These are phyloP conservation scores for Eristalis intricaria DNA, from an alignment of 2,888 invertebrate genomes.

Conservation along the genomic window DNA sequence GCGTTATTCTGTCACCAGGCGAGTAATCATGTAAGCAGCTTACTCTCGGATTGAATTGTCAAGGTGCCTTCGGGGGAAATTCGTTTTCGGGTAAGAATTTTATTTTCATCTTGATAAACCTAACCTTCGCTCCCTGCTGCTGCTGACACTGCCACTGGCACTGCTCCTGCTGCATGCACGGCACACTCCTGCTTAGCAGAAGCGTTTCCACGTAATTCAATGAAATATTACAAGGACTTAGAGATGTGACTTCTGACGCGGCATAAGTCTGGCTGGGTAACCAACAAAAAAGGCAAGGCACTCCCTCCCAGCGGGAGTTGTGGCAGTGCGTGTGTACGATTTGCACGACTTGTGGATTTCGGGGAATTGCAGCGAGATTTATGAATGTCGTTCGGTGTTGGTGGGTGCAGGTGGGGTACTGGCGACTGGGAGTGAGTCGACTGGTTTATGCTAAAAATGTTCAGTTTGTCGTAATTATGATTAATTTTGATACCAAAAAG, in stretches of 20 bases:
- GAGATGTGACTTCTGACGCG: constrained; percentile 13
- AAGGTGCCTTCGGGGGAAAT: neutral
- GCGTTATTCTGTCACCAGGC: constrained; percentile 10
- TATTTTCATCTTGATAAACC: constrained; percentile 1
- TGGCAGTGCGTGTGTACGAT: constrained; percentile 14
- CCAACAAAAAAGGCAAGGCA: neutral
- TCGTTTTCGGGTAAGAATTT: neutral
- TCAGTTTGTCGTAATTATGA: constrained; percentile 50
- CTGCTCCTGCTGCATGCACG: neutral
- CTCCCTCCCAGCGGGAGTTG: neutral
- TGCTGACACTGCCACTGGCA: neutral
- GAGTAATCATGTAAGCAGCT: constrained; percentile 28
- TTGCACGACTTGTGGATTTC: constrained; percentile 49
- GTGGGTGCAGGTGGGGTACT: neutral
- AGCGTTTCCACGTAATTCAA: constrained; percentile 8
- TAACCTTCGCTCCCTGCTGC: neutral
- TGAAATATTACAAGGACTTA: constrained; percentile 35
- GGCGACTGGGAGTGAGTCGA: neutral
- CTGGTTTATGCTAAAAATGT: constrained; percentile 32
- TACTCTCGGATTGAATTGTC: constrained; percentile 4
- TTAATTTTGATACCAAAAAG: constrained; percentile 56
- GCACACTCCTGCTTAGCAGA: neutral
- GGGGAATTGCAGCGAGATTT: constrained; percentile 56
- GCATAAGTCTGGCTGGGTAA: neutral
- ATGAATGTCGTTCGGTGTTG: constrained; percentile 28